Percentiles rank a stretch among this genome's conserved stretches.
Evolutionary conservation across 1,140 invertebrate species (phyloP).

Genomic region (Anthonomus grandis): DNA sequence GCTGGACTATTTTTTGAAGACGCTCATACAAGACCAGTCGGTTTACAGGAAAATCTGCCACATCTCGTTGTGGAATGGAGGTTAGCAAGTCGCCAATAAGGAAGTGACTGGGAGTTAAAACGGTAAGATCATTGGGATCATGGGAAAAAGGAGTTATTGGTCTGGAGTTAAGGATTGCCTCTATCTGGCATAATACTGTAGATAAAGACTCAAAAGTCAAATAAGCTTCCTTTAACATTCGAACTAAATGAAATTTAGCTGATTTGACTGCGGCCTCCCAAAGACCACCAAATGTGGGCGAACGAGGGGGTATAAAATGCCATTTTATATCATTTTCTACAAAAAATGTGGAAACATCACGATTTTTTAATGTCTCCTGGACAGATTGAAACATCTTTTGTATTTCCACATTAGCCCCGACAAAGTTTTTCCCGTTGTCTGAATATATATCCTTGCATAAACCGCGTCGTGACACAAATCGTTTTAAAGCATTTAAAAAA

Average conservation of each 20-base stretch:
- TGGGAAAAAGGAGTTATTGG: too few relatives aligned
- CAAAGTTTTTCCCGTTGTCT: conserved; percentile 23
- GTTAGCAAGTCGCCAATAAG: too few relatives aligned
- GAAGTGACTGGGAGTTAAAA: too few relatives aligned
- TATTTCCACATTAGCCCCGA: conserved; percentile 17
- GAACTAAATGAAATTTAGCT: conserved; percentile 19
- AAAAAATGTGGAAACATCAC: not conserved
- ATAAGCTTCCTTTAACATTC: conserved; percentile 5
- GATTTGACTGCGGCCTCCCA: conserved; percentile 19
- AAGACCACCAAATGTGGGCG: conserved; percentile 27
- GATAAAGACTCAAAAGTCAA: conserved; percentile 5
- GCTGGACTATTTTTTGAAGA: too few relatives aligned
- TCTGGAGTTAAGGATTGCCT: too few relatives aligned
- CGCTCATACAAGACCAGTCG: too few relatives aligned
- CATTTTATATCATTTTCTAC: conserved; percentile 18
- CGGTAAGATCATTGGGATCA: too few relatives aligned
- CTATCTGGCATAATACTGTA: conserved; percentile 3
- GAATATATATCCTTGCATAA: conserved; percentile 13
- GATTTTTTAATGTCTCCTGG: not conserved
- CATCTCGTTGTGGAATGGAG: too few relatives aligned
- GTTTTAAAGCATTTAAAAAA: conserved; percentile 2
- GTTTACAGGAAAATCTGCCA: too few relatives aligned
- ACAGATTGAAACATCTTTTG: conserved; percentile 3
- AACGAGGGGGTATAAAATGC: conserved; percentile 31
- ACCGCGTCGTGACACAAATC: conserved; percentile 13